Percentiles rank a stretch among this genome's conserved stretches.
Evolutionary conservation across 2,113 vertebrate genomes (phyloP).

Genomic region (Bufo gargarizans): DNA sequence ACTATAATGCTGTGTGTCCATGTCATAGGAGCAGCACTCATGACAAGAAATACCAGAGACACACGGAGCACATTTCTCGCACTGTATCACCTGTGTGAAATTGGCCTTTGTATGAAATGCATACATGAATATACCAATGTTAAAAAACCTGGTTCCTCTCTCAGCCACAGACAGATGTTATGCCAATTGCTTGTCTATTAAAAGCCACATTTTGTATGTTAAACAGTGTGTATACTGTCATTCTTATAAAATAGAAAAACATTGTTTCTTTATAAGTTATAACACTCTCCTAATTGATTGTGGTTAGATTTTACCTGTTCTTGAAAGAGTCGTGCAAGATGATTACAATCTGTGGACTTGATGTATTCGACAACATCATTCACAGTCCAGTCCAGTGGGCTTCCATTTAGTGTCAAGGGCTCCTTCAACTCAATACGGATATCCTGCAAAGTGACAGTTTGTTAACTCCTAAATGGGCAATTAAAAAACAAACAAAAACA

Average conservation of each 20-base stretch:
- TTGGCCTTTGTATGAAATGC: too few species aligned
- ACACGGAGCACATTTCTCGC: too few species aligned
- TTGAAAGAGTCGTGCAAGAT: slow-evolving; percentile 91
- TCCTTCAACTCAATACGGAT: slow-evolving; percentile 84
- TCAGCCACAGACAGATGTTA: too few species aligned
- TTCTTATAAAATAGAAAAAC: background rate
- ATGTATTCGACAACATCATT: slow-evolving; percentile 95
- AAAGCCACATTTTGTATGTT: too few species aligned
- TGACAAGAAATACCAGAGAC: too few species aligned
- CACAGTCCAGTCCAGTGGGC: slow-evolving; percentile 94
- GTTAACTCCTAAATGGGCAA: background rate
- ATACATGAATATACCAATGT: too few species aligned
- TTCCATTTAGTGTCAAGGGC: slow-evolving; percentile 91
- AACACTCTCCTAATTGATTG: background rate
- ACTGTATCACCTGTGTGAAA: too few species aligned
- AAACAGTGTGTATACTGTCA: too few species aligned
- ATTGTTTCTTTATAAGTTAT: background rate
- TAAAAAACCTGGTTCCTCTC: too few species aligned
- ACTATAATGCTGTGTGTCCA: too few species aligned
- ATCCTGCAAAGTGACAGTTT: slow-evolving; percentile 64
- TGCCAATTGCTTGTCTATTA: too few species aligned
- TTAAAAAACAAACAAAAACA: background rate
- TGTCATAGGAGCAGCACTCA: too few species aligned
- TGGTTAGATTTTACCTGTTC: slow-evolving; percentile 78
- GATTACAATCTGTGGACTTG: slow-evolving; percentile 94